Conservation (phyloP, 2,888 invertebrate genomes). For the Julus scandinavius region DNA sequence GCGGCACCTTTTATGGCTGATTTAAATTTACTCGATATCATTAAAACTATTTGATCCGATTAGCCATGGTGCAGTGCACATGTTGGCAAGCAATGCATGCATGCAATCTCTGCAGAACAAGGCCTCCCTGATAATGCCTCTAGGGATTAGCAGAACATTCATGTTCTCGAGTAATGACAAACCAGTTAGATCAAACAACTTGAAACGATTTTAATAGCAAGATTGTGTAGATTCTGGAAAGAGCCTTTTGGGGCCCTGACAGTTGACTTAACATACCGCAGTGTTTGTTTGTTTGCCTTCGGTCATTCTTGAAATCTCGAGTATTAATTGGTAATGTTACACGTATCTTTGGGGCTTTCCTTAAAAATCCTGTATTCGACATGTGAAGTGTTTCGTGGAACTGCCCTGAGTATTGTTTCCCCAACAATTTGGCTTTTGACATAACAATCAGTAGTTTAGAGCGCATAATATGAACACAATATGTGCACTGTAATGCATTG, state of each 20-base stretch:
- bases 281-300: background rate
- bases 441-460: too few species aligned
- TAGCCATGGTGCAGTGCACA: conserved; percentile 7
- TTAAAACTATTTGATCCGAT: conserved; percentile 18
- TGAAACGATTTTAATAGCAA: background rate
- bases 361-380: too few species aligned
- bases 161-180: conserved; percentile 5
- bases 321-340: too few species aligned
- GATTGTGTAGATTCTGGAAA: conserved; percentile 1
- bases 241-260: background rate
- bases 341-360: too few species aligned
- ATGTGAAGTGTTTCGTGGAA: too few species aligned
- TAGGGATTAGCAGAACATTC: background rate
- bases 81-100: background rate
- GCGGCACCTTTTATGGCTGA: background rate
- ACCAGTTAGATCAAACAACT: background rate
- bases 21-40: conserved; percentile 10
- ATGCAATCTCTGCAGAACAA: background rate
- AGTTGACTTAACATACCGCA: background rate
- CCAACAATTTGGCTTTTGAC: too few species aligned
- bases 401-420: too few species aligned
- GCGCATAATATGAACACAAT: too few species aligned
- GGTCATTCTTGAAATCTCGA: background rate
- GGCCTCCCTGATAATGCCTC: background rate
- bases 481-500: too few species aligned